Evolutionary conservation across 2,113 vertebrate species (phyloP).

Genomic region (Tonatia bakeri): DNA sequence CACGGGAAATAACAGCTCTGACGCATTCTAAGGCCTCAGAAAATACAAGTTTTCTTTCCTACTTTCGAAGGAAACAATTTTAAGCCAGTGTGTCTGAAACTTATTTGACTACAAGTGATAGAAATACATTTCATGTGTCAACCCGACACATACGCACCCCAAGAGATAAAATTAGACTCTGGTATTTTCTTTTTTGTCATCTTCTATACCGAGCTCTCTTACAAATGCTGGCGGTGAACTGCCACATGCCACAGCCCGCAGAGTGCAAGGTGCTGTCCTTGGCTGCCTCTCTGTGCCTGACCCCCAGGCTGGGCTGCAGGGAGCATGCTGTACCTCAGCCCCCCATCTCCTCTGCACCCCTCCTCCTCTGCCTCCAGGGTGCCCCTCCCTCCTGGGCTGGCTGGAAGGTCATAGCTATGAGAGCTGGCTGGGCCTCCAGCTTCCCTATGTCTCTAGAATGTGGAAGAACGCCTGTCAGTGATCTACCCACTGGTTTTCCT

Average conservation of each 20-base stretch:
- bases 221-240: neutral
- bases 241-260: neutral
- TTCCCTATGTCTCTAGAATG: neutral
- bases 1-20: neutral
- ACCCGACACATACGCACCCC: neutral
- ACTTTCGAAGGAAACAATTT: neutral
- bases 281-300: neutral
- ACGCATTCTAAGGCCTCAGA: neutral
- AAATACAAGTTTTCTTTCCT: neutral
- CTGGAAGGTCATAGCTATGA: neutral
- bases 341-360: neutral
- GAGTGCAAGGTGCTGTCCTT: neutral
- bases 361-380: neutral
- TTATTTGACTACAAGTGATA: neutral
- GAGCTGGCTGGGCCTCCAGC: neutral
- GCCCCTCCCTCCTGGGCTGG: neutral
- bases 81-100: neutral
- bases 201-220: neutral
- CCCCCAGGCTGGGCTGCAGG: neutral
- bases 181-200: conserved; percentile 22
- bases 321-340: fast-evolving
- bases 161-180: neutral
- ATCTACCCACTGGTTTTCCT: neutral
- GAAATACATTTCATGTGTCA: conserved; percentile 41
- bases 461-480: neutral